These are phyloP conservation scores for Flexamia atlantica DNA, from an alignment of 2,888 invertebrate genomes.

Conservation along the genomic window DNA sequence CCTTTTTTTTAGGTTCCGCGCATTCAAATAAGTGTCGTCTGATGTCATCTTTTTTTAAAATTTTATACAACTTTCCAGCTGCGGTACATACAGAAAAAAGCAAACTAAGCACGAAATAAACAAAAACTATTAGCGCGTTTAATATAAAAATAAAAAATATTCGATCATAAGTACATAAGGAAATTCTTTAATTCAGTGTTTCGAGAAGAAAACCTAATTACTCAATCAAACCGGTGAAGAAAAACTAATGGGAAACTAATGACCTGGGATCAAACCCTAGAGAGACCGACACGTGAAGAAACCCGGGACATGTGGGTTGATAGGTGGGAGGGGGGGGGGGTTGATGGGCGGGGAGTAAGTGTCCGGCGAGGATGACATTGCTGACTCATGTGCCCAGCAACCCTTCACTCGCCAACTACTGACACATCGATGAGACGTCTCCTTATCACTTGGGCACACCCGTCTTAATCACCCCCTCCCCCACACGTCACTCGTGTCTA, in stretches of 20 bases:
- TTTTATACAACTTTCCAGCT: too few relatives aligned
- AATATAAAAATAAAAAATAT: too few relatives aligned
- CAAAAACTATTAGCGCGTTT: too few relatives aligned
- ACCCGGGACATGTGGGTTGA: constrained; percentile 26
- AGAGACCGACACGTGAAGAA: constrained; percentile 25
- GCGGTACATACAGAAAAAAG: too few relatives aligned
- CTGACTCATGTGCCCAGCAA: constrained; percentile 41
- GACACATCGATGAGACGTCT: constrained; percentile 49
- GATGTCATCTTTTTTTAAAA: too few relatives aligned
- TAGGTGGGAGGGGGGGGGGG: neutral
- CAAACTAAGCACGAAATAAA: too few relatives aligned
- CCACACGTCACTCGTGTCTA: neutral
- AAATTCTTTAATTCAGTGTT: too few relatives aligned
- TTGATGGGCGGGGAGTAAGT: neutral
- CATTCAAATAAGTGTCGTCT: too few relatives aligned
- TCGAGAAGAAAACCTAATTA: constrained; percentile 22
- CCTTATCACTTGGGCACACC: constrained; percentile 42
- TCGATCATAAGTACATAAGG: too few relatives aligned
- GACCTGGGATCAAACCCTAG: constrained; percentile 31
- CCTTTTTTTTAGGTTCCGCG: too few relatives aligned
- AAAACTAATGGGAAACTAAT: constrained; percentile 43
- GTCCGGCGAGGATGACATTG: constrained; percentile 47
- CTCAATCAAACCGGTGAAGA: constrained; percentile 37
- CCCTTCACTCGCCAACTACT: constrained; percentile 26
- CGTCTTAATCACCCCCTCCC: constrained; percentile 37